These are phyloP conservation scores for Enteromius thamalakanensis DNA, from an alignment of 2,797 vertebrate genomes.

Conservation along the genomic window DNA sequence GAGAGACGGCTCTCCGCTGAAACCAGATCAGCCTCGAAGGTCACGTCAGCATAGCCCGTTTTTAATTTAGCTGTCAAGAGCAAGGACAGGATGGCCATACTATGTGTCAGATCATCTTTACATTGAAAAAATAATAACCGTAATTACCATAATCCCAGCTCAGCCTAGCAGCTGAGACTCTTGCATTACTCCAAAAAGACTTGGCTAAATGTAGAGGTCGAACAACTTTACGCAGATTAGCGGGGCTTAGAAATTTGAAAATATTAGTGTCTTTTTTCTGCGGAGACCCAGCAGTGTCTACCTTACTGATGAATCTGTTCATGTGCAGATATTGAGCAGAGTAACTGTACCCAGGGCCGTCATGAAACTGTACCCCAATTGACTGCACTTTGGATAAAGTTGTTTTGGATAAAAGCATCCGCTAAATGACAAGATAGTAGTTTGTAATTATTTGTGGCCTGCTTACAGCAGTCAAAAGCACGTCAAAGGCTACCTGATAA, in stretches of 20 bases:
- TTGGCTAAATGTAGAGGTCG: slow-evolving; percentile 73
- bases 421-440: neutral
- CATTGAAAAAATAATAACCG: slow-evolving; percentile 75
- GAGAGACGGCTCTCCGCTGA: slow-evolving; percentile 49
- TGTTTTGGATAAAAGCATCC: neutral
- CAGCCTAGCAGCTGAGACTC: slow-evolving; percentile 65
- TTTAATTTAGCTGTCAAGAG: slow-evolving; percentile 78
- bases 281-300: slow-evolving; percentile 23
- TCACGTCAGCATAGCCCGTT: slow-evolving; percentile 68
- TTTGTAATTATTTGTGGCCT: neutral
- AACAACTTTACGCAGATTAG: slow-evolving; percentile 74
- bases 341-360: slow-evolving; percentile 10
- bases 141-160: slow-evolving; percentile 79
- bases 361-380: neutral
- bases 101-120: slow-evolving; percentile 68
- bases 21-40: slow-evolving; percentile 69
- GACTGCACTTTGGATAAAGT: neutral
- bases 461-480: neutral
- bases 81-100: slow-evolving; percentile 57
- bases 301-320: slow-evolving; percentile 12
- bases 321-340: slow-evolving; percentile 36
- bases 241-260: slow-evolving; percentile 66
- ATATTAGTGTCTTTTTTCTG: slow-evolving; percentile 58
- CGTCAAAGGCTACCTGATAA: neutral
- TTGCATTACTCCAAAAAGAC: slow-evolving; percentile 64